Base-by-base conservation (phyloP, 2,888 invertebrate genomes). In the Reticulitermes lucifugus region DNA sequence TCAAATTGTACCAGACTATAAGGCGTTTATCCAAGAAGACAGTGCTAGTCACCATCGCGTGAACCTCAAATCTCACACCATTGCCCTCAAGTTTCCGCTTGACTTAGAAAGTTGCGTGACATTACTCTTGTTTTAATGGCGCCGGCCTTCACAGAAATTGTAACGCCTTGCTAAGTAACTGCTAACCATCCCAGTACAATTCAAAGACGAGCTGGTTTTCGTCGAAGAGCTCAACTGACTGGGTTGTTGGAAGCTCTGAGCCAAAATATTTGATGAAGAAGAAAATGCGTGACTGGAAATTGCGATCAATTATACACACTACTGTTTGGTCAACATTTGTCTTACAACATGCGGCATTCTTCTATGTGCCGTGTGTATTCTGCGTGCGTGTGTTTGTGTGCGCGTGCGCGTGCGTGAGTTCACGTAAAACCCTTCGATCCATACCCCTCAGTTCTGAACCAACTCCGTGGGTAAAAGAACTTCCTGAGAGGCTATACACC, bases 211-310 rank as follows among this genome's bases (percentile, higher is more conserved):
- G 35, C 21, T 73, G 73, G 41, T 22, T 73, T 73, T 18, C 5
- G 29, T 29, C 41, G 7, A 51, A n/a, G 4, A n/a, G 77, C n/a
- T 77, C 46, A 46, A 51, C 22, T 77, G 77, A 46, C 51, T 46
- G 41, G 18, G 75, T n/a, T 75, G 75, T 0, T 75, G 43, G 71
- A 29, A 3, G 46, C 25, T 70, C 70, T 4, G n/a, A 70, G 25
- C 70, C 70, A 70, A 25, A 70, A 25, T 25, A 1, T 70, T 2
- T 29, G 25, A 25, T 25, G 29, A 35, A 51, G 43, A 12, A n/a
- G n/a, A 46, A 51, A 77, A 43, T 51, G 46, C 77, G 77, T 77
- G 77, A 77, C 77, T 77, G 77, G 46, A 46, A 77, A 77, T 9
- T 51, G 46, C 77, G 21, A 77, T 77, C 77, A 51, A 51, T 35